A percentile compares a stretch with the other conserved stretches of the same genome.
phyloP scores from a whole-genome alignment of 2,797 vertebrate genomes.

The Psittacula derbiana region DNA sequence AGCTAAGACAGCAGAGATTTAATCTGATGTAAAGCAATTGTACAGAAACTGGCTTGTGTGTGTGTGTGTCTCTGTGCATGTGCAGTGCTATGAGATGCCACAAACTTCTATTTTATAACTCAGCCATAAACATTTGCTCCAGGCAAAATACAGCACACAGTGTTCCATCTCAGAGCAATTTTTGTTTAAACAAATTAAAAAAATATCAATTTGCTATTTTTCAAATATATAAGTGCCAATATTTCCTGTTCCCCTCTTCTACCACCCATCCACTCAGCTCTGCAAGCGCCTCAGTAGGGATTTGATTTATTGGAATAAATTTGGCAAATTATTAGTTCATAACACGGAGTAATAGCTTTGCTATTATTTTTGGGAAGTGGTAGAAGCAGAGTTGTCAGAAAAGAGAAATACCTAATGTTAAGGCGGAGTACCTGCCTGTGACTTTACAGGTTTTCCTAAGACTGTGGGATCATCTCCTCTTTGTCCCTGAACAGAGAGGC shows the following conservation, averaged over 20 bases:
- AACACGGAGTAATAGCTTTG: conserved; percentile 9
- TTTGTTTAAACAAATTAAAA: conserved; percentile 60
- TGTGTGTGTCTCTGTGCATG: neutral
- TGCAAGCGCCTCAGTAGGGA: neutral
- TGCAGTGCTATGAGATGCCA: neutral
- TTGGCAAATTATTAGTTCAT: conserved; percentile 36
- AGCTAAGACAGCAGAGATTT: conserved; percentile 40
- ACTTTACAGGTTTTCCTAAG: neutral
- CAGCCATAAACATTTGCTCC: conserved; percentile 55
- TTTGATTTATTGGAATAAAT: conserved; percentile 55
- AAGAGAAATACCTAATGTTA: neutral
- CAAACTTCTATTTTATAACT: conserved; percentile 44
- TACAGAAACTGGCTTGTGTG: conserved; percentile 13
- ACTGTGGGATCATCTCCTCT: neutral
- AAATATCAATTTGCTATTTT: conserved; percentile 41
- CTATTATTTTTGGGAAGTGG: neutral
- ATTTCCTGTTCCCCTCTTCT: neutral
- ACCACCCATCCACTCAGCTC: neutral
- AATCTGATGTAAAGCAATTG: conserved; percentile 30
- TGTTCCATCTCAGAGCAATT: conserved; percentile 28
- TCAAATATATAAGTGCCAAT: neutral
- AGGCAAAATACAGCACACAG: conserved; percentile 41
- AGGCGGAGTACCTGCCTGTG: neutral
- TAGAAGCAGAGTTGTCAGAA: neutral
- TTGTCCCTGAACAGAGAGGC: neutral